Evolutionary conservation across 2,888 invertebrate species (phyloP).

Genomic region (Epinotia brunnichana): DNA sequence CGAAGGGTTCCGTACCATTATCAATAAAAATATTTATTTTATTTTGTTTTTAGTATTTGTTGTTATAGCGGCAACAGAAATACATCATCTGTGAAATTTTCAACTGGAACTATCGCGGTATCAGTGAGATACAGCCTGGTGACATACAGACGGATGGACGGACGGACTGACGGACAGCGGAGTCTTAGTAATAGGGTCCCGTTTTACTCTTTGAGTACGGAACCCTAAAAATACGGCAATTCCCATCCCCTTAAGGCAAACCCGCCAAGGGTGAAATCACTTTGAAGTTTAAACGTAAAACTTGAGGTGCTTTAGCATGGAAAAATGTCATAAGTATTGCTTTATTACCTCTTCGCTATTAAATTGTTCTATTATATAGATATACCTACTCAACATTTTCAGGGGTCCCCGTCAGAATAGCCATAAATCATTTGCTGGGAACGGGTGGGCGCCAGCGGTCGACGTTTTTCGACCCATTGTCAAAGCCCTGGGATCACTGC

Average conservation of each 20-base stretch:
- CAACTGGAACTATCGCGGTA: no score
- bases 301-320: slow-evolving; percentile 13
- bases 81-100: no score
- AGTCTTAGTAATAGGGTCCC: no score
- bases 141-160: no score
- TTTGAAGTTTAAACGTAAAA: slow-evolving; percentile 23
- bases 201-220: no score
- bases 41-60: no score
- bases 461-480: slow-evolving; percentile 10
- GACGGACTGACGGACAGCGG: no score
- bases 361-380: background rate
- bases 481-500: slow-evolving; percentile 2
- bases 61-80: no score
- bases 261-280: slow-evolving; percentile 7
- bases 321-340: background rate
- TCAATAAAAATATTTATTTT: no score
- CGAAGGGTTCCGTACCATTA: no score
- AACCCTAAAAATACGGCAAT: slow-evolving; percentile 23
- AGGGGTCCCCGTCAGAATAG: background rate
- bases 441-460: background rate
- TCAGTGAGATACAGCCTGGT: no score
- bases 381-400: background rate
- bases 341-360: background rate
- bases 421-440: slow-evolving; percentile 19
- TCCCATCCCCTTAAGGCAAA: slow-evolving; percentile 5